A percentile compares a stretch with the other conserved stretches of the same genome.
These are phyloP conservation scores for Capitulum mitella DNA, from an alignment of 2,888 invertebrate species.

Conservation along the genomic window DNA sequence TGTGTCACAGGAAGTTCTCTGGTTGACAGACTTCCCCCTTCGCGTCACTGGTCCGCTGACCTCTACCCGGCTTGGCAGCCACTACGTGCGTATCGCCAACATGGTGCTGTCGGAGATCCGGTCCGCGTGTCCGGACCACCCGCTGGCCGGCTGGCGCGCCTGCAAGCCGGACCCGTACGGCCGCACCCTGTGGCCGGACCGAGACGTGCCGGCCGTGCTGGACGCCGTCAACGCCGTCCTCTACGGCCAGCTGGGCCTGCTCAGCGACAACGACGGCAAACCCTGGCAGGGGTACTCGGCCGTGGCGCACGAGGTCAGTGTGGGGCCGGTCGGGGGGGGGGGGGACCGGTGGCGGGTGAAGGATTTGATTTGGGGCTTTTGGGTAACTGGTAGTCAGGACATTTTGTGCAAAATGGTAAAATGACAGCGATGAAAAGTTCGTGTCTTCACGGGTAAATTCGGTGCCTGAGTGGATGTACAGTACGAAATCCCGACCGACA, in stretches of 20 bases:
- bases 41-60: no score
- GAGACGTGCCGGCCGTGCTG: neutral
- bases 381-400: no score
- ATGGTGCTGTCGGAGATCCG: neutral
- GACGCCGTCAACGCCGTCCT: slow-evolving; percentile 8
- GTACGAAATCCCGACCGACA: neutral
- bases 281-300: neutral
- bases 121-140: neutral
- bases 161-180: neutral
- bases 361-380: no score
- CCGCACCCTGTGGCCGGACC: neutral
- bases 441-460: no score
- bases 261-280: neutral
- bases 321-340: neutral
- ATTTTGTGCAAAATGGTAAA: no score
- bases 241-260: neutral
- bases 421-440: no score
- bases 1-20: no score
- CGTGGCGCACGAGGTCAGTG: neutral
- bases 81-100: neutral
- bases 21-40: no score
- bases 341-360: no score
- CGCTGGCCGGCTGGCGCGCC: neutral
- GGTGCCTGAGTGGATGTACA: no score
- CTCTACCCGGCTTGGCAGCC: no score